Evolutionary conservation across 2,888 invertebrate species (phyloP).

Genomic region (Mesochorus sp.): DNA sequence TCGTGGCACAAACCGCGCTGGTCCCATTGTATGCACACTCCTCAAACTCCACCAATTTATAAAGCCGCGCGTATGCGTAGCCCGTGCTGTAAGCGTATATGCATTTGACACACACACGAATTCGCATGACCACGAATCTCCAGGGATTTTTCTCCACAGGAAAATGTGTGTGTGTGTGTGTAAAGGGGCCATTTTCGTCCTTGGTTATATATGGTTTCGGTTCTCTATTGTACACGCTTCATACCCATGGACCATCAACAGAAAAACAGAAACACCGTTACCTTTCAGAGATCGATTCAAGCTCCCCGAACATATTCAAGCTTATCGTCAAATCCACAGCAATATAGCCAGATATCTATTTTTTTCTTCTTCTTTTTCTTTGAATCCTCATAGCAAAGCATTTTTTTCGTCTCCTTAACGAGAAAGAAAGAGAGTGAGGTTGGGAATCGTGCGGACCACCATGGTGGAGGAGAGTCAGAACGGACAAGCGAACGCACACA

Average conservation of each 20-base stretch:
- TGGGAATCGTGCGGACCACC: conserved; percentile 42
- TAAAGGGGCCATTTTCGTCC: conserved; percentile 37
- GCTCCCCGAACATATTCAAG: background rate
- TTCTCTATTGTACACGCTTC: conserved; percentile 18
- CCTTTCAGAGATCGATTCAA: conserved; percentile 18
- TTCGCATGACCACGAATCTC: background rate
- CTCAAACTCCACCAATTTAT: conserved; percentile 68
- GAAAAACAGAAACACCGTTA: conserved; percentile 14
- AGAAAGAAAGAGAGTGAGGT: background rate
- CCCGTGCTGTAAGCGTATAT: background rate
- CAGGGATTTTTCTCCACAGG: background rate
- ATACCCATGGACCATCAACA: conserved; percentile 22
- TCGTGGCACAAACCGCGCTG: conserved; percentile 37
- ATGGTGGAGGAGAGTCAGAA: conserved; percentile 2
- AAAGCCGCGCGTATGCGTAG: conserved; percentile 65
- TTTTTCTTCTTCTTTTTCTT: background rate
- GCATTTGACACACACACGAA: background rate
- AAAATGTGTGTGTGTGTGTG: background rate
- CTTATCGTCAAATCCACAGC: background rate
- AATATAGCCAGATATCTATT: background rate
- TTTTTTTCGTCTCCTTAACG: conserved; percentile 19
- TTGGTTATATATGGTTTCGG: background rate
- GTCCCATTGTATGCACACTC: conserved; percentile 68
- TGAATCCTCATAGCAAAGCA: conserved; percentile 32
- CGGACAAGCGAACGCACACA: conserved; percentile 36